These are phyloP conservation scores for Rhogogaster chlorosoma DNA, from an alignment of 2,888 invertebrate species.

Conservation along the genomic window DNA sequence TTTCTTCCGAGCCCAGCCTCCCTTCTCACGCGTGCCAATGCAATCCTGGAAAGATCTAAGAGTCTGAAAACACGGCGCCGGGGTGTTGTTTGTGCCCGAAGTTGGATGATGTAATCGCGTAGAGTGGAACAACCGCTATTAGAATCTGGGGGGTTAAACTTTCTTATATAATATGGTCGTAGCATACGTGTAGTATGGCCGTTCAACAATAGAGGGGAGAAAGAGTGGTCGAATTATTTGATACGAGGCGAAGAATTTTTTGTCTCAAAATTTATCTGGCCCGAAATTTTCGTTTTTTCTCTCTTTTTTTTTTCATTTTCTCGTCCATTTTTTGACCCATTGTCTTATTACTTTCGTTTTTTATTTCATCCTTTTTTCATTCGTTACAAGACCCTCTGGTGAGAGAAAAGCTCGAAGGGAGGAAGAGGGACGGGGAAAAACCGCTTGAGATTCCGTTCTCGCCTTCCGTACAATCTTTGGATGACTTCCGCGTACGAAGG, in stretches of 20 bases:
- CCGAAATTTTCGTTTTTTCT: not conserved
- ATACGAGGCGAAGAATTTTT: not conserved
- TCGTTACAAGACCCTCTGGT: not conserved
- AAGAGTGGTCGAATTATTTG: not conserved
- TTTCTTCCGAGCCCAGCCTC: not conserved
- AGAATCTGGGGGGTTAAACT: not conserved
- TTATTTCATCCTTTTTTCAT: not conserved
- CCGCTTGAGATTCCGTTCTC: constrained; percentile 39
- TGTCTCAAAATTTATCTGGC: not conserved
- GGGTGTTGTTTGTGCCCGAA: constrained; percentile 17
- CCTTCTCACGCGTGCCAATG: not conserved
- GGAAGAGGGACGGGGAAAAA: not conserved
- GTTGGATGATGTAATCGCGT: constrained; percentile 7
- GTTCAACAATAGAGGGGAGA: not conserved
- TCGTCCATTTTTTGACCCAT: not conserved
- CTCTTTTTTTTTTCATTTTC: not conserved
- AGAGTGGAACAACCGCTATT: constrained; percentile 10
- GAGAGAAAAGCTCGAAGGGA: not conserved
- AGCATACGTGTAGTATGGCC: not conserved
- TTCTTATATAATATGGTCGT: not conserved
- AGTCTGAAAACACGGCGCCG: constrained; percentile 12
- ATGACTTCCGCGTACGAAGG: constrained; percentile 37
- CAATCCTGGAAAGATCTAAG: not conserved
- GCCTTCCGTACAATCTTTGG: constrained; percentile 28
- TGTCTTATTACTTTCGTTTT: not conserved